Percentiles rank a stretch among this genome's conserved stretches.
These are phyloP conservation scores for Melolontha melolontha DNA, from an alignment of 2,888 invertebrate species.

Conservation along the genomic window DNA sequence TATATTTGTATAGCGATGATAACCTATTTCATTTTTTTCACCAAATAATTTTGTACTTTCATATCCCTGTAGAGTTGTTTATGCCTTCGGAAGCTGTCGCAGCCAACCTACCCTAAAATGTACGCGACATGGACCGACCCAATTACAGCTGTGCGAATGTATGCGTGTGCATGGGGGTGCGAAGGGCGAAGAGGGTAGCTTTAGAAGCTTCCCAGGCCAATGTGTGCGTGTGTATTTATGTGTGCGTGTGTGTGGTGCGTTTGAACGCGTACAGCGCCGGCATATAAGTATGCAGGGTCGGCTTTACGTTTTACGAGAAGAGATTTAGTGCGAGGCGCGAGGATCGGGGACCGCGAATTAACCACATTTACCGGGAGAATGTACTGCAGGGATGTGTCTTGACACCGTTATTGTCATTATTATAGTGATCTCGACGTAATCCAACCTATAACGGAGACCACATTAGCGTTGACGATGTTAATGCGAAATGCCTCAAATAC, in stretches of 20 bases:
- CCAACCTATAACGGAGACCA: constrained; percentile 13
- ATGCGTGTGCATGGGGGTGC: constrained; percentile 51
- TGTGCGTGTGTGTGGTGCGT: constrained; percentile 11
- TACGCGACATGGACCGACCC: constrained; percentile 57
- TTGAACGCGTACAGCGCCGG: constrained; percentile 3
- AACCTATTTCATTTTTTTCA: not conserved
- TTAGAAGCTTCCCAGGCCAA: constrained; percentile 15
- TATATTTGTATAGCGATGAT: no score
- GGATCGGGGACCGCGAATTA: constrained; percentile 23
- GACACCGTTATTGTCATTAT: constrained; percentile 26
- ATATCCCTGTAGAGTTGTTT: constrained; percentile 11
- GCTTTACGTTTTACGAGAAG: constrained; percentile 28
- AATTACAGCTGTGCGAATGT: constrained; percentile 56
- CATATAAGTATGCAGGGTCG: constrained; percentile 35
- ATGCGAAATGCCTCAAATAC: not conserved
- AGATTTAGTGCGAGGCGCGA: constrained; percentile 20
- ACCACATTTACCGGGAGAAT: constrained; percentile 9
- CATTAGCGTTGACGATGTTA: constrained; percentile 3
- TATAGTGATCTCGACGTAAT: constrained; percentile 20
- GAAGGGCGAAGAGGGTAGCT: constrained; percentile 25
- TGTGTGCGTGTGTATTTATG: not conserved
- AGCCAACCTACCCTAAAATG: constrained; percentile 56
- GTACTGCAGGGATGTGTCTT: constrained; percentile 30
- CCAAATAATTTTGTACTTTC: constrained; percentile 20
- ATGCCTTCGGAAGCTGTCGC: constrained; percentile 27